A percentile compares a stretch with the other conserved stretches of the same genome.
Conservation (phyloP, 1,140 invertebrate species). For the Zaprionus taronus region DNA sequence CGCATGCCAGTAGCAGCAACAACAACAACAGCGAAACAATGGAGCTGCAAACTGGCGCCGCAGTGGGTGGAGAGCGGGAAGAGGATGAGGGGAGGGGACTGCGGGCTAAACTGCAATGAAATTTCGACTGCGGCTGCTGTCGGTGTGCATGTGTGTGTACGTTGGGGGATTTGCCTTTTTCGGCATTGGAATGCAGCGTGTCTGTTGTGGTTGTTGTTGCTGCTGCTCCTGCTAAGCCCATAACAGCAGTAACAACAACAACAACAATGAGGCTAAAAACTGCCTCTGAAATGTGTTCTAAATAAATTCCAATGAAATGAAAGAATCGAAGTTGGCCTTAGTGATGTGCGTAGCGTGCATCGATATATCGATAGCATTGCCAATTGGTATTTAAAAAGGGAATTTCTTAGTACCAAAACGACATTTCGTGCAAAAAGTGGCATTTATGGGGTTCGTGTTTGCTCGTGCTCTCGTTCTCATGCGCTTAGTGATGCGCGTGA, state of each 20-base stretch:
- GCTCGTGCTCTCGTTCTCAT: slow-evolving; percentile 34
- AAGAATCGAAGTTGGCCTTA: slow-evolving; percentile 42
- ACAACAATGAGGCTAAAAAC: slow-evolving; percentile 19
- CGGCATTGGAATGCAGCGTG: slow-evolving; percentile 71
- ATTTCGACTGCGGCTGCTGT: slow-evolving; percentile 65
- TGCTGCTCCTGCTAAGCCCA: slow-evolving; percentile 36
- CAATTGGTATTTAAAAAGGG: slow-evolving; percentile 2
- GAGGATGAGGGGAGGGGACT: slow-evolving; percentile 1
- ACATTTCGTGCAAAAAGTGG: not conserved
- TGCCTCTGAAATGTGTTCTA: slow-evolving; percentile 72
- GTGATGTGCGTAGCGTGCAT: slow-evolving; percentile 21
- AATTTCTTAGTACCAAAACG: not conserved
- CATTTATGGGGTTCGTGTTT: not conserved
- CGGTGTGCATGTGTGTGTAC: slow-evolving; percentile 42
- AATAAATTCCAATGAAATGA: slow-evolving; percentile 81
- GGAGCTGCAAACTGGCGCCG: slow-evolving; percentile 48
- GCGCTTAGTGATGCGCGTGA: not conserved
- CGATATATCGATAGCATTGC: not conserved
- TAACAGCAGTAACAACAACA: slow-evolving; percentile 38
- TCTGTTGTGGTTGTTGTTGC: slow-evolving; percentile 54
- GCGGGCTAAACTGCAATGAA: slow-evolving; percentile 67
- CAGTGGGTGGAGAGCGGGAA: slow-evolving; percentile 19
- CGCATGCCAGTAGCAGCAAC: slow-evolving; percentile 46
- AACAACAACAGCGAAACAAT: slow-evolving; percentile 31
- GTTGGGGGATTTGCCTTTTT: slow-evolving; percentile 77